Percentiles rank a stretch among this genome's conserved stretches.
These are phyloP conservation scores for Lates calcarifer DNA, from an alignment of 2,113 vertebrate genomes.

Conservation along the genomic window DNA sequence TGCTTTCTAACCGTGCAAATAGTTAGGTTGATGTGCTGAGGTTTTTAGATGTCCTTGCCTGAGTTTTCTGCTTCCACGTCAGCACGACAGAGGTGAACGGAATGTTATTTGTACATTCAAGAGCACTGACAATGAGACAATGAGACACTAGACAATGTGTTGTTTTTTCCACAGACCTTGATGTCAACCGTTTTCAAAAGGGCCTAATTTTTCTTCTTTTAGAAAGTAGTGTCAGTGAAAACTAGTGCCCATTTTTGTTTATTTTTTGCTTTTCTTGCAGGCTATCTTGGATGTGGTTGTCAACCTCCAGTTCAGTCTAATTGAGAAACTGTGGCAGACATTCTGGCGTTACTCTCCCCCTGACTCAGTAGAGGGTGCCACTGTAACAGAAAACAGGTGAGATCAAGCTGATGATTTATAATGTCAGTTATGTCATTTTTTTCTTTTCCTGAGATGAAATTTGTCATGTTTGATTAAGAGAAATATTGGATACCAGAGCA, in stretches of 20 bases:
- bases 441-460: background rate
- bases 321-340: conserved; percentile 98
- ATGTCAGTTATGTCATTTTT: background rate
- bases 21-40: background rate
- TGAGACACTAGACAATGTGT: too few species aligned
- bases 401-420: background rate
- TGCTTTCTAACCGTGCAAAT: background rate
- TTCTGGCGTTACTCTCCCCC: conserved; percentile 94
- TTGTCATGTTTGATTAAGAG: background rate
- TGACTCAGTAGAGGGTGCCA: conserved; percentile 84
- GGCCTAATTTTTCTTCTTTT: background rate
- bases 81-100: background rate
- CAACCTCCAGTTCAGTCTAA: conserved; percentile 96
- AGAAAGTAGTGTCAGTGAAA: background rate
- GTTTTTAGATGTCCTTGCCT: background rate
- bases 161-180: background rate
- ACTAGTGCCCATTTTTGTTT: background rate
- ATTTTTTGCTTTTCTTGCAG: conserved; percentile 76
- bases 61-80: background rate
- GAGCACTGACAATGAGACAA: background rate
- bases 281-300: conserved; percentile 95
- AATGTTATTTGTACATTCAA: too few species aligned
- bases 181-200: background rate
- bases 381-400: conserved; percentile 87
- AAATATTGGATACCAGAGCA: background rate